Evolutionary conservation across 2,888 invertebrate genomes (phyloP).

Genomic region (Linnaemya tessellans): DNA sequence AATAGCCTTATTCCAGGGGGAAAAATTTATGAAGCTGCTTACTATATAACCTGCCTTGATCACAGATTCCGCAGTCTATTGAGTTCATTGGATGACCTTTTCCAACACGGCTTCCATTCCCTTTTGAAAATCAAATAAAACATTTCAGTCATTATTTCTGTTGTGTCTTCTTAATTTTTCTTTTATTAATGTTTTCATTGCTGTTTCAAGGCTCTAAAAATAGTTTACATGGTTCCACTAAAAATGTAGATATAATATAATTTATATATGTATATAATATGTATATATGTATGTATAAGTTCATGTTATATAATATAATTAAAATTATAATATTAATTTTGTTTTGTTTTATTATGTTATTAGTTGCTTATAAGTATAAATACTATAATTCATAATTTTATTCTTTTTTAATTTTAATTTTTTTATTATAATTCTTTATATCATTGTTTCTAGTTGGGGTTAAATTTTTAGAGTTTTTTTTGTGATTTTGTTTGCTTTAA

Average conservation of each 20-base stretch:
- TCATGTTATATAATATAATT: conserved; percentile 62
- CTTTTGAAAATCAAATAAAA: background rate
- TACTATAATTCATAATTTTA: conserved; percentile 61
- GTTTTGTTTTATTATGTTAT: conserved; percentile 26
- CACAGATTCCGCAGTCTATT: no score
- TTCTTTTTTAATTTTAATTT: conserved; percentile 52
- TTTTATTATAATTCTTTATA: conserved; percentile 22
- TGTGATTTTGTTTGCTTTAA: conserved; percentile 14
- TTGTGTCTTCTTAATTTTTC: conserved; percentile 53
- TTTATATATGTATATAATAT: conserved; percentile 65
- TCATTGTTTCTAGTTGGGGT: conserved; percentile 33
- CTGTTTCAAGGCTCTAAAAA: conserved; percentile 83
- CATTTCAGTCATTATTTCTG: conserved; percentile 15
- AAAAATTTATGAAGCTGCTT: no score
- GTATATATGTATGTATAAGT: conserved; percentile 68
- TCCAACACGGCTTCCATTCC: background rate
- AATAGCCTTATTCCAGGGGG: no score
- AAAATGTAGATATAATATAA: conserved; percentile 79
- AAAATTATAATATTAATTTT: conserved; percentile 35
- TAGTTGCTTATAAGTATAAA: conserved; percentile 51
- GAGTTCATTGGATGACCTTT: no score
- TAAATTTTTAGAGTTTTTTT: conserved; percentile 48
- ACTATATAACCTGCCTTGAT: no score
- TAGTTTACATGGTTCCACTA: conserved; percentile 83
- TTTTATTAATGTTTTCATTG: conserved; percentile 78